Evolutionary conservation across 1,140 invertebrate species (phyloP).

Genomic region (Hormaphis cornu): DNA sequence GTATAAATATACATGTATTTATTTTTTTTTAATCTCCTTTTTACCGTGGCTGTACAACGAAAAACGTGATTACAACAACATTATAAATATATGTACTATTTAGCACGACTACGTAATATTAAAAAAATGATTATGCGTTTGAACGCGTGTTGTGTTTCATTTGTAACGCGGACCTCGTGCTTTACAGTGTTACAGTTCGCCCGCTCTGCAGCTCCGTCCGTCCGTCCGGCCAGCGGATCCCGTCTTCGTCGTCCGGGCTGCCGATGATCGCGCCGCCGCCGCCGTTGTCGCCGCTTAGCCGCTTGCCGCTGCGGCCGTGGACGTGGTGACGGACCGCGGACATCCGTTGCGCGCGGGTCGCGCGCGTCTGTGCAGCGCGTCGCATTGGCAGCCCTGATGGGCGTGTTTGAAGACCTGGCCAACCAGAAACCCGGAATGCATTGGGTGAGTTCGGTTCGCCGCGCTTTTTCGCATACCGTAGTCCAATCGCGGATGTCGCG

Average conservation of each 20-base stretch:
- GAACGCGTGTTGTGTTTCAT: not conserved
- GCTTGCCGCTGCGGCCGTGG: not conserved
- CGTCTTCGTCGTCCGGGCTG: not conserved
- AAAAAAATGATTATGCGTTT: no score
- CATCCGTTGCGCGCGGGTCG: not conserved
- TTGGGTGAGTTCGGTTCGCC: slow-evolving; percentile 46
- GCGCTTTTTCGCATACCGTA: no score
- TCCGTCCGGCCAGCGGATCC: not conserved
- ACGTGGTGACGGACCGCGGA: not conserved
- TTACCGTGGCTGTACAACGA: no score
- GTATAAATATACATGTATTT: no score
- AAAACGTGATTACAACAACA: no score
- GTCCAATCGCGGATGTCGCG: no score
- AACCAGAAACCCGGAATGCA: slow-evolving; percentile 50
- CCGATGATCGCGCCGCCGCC: not conserved
- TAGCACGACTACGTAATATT: no score
- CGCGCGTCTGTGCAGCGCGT: slow-evolving; percentile 5
- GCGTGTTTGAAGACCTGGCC: slow-evolving; percentile 50
- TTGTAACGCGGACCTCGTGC: not conserved
- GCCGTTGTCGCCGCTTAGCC: not conserved
- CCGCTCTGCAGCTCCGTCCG: not conserved
- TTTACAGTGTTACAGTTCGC: slow-evolving; percentile 8
- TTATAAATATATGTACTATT: no score
- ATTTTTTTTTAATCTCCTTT: no score
- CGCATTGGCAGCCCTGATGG: slow-evolving; percentile 43